Evolutionary conservation across 2,797 vertebrate genomes (phyloP).

Genomic region (Agapornis canus): DNA sequence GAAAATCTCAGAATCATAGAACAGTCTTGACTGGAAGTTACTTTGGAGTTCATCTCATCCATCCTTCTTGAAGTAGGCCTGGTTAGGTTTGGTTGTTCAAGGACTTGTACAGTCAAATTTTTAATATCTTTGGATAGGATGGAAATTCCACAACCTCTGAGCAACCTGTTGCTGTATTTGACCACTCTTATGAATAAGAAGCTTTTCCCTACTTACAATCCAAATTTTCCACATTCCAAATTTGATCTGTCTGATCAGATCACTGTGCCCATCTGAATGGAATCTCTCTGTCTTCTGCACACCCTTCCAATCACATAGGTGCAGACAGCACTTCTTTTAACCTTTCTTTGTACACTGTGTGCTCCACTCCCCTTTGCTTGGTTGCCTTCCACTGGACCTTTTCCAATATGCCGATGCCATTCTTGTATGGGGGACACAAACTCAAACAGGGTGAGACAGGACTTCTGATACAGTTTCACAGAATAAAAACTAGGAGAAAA

Average conservation of each 20-base stretch:
- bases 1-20: background rate
- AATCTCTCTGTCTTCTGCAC: background rate
- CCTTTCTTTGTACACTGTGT: background rate
- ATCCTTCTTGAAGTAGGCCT: background rate
- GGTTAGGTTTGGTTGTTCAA: background rate
- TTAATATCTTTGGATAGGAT: background rate
- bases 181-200: background rate
- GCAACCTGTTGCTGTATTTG: background rate
- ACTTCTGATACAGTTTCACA: background rate
- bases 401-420: background rate
- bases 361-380: background rate
- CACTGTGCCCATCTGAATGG: background rate
- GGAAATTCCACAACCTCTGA: background rate
- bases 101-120: background rate
- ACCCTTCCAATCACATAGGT: background rate
- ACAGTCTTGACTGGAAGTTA: background rate
- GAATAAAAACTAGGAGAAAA: background rate
- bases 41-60: background rate
- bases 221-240: background rate
- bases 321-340: background rate
- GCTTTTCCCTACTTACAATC: background rate
- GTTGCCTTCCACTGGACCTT: background rate
- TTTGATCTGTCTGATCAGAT: background rate
- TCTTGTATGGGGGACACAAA: accelerated
- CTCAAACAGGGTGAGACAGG: background rate